Evolutionary conservation across 2,888 invertebrate species (phyloP).

Genomic region (Pseudeuparius sepicola): DNA sequence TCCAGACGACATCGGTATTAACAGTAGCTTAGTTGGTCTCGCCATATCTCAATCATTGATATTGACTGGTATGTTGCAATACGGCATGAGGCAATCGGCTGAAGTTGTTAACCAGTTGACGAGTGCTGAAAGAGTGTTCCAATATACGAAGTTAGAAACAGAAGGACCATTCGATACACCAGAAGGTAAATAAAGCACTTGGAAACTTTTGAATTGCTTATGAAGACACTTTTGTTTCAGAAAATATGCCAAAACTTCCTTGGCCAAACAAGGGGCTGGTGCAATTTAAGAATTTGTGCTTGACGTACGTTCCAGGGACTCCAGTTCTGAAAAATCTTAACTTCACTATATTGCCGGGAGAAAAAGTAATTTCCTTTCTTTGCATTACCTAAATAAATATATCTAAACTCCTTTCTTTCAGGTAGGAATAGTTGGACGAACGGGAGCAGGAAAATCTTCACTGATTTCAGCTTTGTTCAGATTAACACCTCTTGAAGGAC

Average conservation of each 20-base stretch:
- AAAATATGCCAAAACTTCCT: slow-evolving; percentile 40
- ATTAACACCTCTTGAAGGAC: slow-evolving; percentile 67
- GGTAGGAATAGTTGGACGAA: slow-evolving; percentile 79
- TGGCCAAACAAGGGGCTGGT: slow-evolving; percentile 53
- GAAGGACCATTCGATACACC: slow-evolving; percentile 56
- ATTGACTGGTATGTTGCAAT: slow-evolving; percentile 71
- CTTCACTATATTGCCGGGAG: slow-evolving; percentile 49
- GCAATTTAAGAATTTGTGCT: slow-evolving; percentile 47
- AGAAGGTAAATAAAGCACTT: slow-evolving; percentile 22
- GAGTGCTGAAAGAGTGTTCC: slow-evolving; percentile 70
- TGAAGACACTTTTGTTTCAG: no score
- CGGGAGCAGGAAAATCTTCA: slow-evolving; percentile 82
- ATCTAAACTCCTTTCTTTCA: no score
- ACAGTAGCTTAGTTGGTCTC: slow-evolving; percentile 30
- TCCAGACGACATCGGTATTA: slow-evolving; percentile 9
- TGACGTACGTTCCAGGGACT: slow-evolving; percentile 53
- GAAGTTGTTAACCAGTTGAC: slow-evolving; percentile 67
- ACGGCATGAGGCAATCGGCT: slow-evolving; percentile 69
- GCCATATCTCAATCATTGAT: slow-evolving; percentile 44
- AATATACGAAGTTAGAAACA: slow-evolving; percentile 62
- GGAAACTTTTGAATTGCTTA: no score
- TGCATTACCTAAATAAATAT: no score
- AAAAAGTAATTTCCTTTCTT: no score
- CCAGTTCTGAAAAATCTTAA: slow-evolving; percentile 61
- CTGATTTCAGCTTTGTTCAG: slow-evolving; percentile 77